Percentiles rank a stretch among this genome's conserved stretches.
These are phyloP conservation scores for Neocrepidodera transversa DNA, from an alignment of 2,888 invertebrate species.

Conservation along the genomic window DNA sequence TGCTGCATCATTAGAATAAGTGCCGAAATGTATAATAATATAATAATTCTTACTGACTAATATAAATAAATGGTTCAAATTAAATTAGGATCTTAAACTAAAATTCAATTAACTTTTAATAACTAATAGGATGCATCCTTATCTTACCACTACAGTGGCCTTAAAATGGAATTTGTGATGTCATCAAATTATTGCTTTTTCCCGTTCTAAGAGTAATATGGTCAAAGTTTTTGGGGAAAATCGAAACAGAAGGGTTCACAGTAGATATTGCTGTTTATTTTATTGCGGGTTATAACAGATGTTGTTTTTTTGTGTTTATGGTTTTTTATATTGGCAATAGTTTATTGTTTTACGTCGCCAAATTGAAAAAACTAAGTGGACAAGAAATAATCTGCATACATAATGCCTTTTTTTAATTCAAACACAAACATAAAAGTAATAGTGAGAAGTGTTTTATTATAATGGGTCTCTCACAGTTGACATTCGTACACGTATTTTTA, in stretches of 20 bases:
- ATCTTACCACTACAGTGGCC: too few species aligned
- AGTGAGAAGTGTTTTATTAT: conserved; percentile 38
- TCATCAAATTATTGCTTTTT: conserved; percentile 19
- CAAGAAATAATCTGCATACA: not conserved
- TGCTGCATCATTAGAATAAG: too few species aligned
- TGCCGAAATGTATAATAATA: too few species aligned
- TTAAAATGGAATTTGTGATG: conserved; percentile 3
- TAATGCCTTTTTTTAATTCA: not conserved
- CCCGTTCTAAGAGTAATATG: conserved; percentile 8
- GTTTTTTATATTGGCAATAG: conserved; percentile 1
- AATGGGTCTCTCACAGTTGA: conserved; percentile 35
- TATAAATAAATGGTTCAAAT: too few species aligned
- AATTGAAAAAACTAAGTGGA: too few species aligned
- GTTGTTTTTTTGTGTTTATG: not conserved
- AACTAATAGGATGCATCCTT: too few species aligned
- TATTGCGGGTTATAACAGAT: conserved; percentile 10
- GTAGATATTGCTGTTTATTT: conserved; percentile 6
- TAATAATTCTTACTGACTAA: too few species aligned
- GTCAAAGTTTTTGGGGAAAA: not conserved
- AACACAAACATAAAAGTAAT: conserved; percentile 27
- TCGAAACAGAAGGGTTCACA: not conserved
- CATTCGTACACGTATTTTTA: conserved; percentile 45
- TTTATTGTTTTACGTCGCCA: not conserved
- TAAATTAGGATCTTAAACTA: too few species aligned
- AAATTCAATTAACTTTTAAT: too few species aligned